Base-by-base conservation (phyloP, 2,113 vertebrate species). In the Barnardius zonarius region DNA sequence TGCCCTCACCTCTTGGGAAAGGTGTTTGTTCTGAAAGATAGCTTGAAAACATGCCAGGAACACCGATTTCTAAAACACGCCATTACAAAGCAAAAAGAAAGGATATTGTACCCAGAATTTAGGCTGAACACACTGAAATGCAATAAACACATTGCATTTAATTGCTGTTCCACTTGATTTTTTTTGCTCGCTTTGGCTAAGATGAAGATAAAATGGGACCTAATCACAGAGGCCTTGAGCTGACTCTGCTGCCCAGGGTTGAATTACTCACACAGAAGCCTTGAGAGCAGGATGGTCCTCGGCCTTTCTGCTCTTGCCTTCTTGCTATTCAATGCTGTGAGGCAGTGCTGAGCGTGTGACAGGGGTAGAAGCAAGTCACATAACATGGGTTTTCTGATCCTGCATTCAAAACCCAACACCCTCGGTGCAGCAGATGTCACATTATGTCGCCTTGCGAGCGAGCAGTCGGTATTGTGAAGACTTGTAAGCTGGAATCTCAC, bases 211-310 rank as follows among this genome's bases (percentile, higher is more conserved):
- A 93, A 92, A 83, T 5, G 16, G 62, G 66, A 61, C 30, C 37
- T 35, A 55, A 33, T 19, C 0, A 0, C 77, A 86, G 39, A 66
- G 62, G 46, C 59, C 59, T 69, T 46, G 64, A 83, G 51, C 37
- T 3, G 3, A 33, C 76, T 83, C 51, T 27, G 76, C 78, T 54
- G 46, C 18, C 46, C 83, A 70, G 67, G 39, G 69, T 46, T 87
- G 63, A 62, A 83, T n/a, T 46, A 23, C 57, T 22, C 7, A 3
- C 16, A 33, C 4, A 10, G 37, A 44, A 78, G 41, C 46, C 49
- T 37, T 0, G 0, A 55, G 49, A 87, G 70, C 33, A 41, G 70
- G 18, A 62, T 0, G 1, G 35, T 54, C 57, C 62, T 73, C 0
- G 0, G n/a, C 2, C 39, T 23, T 25, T 61, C 70, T 83, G 72